Evolutionary conservation across 2,888 invertebrate genomes (phyloP).

Genomic region (Altica lythri): DNA sequence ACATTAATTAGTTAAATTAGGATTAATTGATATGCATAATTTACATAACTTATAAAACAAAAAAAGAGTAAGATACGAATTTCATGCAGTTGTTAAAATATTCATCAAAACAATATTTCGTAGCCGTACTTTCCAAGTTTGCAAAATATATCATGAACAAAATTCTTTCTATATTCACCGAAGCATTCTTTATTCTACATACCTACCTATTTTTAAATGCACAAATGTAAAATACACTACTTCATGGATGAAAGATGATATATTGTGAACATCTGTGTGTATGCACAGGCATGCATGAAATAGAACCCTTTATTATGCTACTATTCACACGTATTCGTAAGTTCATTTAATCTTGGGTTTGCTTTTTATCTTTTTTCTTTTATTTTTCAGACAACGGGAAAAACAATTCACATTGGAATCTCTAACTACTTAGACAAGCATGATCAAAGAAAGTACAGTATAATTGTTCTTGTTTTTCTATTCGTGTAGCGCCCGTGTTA

Average conservation of each 20-base stretch:
- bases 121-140: neutral
- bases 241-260: conserved; percentile 31
- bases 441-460: conserved; percentile 16
- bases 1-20: too few species aligned
- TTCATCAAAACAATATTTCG: neutral
- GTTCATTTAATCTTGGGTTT: conserved; percentile 27
- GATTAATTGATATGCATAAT: neutral
- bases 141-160: conserved; percentile 2
- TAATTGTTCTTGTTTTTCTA: conserved; percentile 5
- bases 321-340: conserved; percentile 21
- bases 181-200: conserved; percentile 1
- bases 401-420: conserved; percentile 11
- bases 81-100: neutral
- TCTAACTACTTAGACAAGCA: conserved; percentile 9
- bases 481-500: too few species aligned
- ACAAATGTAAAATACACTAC: conserved; percentile 21
- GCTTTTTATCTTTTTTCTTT: conserved; percentile 19
- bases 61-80: neutral
- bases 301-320: conserved; percentile 11
- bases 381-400: conserved; percentile 13
- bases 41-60: neutral
- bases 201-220: conserved; percentile 14
- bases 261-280: conserved; percentile 30
- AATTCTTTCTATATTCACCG: conserved; percentile 3
- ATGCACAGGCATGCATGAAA: conserved; percentile 20